Evolutionary conservation across 1,140 invertebrate genomes (phyloP), one percentile per base, ranked within the genome.

Genomic region (Anastrepha ludens): DNA sequence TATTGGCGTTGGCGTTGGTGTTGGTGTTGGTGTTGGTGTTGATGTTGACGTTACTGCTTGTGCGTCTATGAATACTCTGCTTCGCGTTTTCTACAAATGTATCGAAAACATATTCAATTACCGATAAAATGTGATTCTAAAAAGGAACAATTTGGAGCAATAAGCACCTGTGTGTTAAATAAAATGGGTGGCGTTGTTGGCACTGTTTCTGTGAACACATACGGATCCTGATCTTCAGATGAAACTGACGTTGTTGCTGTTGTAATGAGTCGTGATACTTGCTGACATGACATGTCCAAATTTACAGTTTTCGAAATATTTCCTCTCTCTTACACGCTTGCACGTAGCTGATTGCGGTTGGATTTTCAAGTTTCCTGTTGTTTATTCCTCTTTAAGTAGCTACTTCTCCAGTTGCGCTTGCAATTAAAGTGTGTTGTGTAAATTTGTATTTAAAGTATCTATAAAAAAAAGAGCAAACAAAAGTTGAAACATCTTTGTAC

Each of bases 201-300:
- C 89, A 91, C 89, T 87, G 92, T 91, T 89, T 93, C 92, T 90
- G 92, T 93, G 89, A 93, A 93, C 86, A 91, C 92, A 92, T 93
- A 93, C 85, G 92, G 92, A 92, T 93, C 92, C 90, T 93, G 92
- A 87, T 90, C 88, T 90, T 65, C 50, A 86, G 74, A 17, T 70
- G 50, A 50, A 58, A 47, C 65, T 74, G 65, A 20, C 62, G 55
- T 39, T 74, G 86, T 59, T 78, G 89, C 41, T 88, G 90, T 86
- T 90, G 90, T 74, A 89, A 89, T 91, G 88, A 90, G 89, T 91
- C 91, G 91, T 89, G 92, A 90, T 89, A 89, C 92, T 93, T 93
- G 92, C 92, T 93, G 92, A 93, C 92, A 93, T 93, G 92, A 93
- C 92, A 93, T 93, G 89, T 93, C 92, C 92, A 86, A 86, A 86